These are phyloP conservation scores for Caenorhabditis sp. DNA, from an alignment of 2,888 invertebrate genomes.

Conservation along the genomic window DNA sequence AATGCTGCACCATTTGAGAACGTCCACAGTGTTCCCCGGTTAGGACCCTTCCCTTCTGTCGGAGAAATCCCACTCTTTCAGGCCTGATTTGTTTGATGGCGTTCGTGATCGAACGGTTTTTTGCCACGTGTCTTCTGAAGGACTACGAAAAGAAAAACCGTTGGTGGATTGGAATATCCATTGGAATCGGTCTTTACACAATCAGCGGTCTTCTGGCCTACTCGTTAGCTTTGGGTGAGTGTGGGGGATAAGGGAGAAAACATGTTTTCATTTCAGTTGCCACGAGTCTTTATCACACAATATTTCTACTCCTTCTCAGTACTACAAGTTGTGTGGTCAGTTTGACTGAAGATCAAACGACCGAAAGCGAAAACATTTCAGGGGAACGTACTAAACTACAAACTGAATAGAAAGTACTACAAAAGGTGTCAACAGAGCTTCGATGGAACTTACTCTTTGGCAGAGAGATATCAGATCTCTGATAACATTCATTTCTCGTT, in stretches of 20 bases:
- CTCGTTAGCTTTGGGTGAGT: constrained; percentile 25
- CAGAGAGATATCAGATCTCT: constrained; percentile 48
- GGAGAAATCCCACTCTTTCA: background rate
- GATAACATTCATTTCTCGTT: constrained; percentile 49
- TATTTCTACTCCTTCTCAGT: constrained; percentile 26
- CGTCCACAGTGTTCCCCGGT: constrained; percentile 43
- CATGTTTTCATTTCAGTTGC: constrained; percentile 14
- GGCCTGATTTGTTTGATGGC: constrained; percentile 38
- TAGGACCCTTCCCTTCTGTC: background rate
- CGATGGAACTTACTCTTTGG: constrained; percentile 27
- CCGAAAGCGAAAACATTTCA: background rate
- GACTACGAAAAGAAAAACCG: constrained; percentile 34
- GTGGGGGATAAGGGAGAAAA: background rate
- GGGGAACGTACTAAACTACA: constrained; percentile 45
- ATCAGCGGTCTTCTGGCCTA: constrained; percentile 29
- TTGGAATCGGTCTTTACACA: constrained; percentile 31
- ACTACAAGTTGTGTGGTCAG: constrained; percentile 29
- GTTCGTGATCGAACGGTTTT: constrained; percentile 46
- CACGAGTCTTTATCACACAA: constrained; percentile 30
- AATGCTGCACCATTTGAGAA: constrained; percentile 30
- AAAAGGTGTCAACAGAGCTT: constrained; percentile 31
- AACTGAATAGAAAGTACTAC: constrained; percentile 30
- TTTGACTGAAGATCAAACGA: background rate
- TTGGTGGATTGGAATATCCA: constrained; percentile 35
- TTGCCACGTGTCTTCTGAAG: constrained; percentile 26